Percentiles rank a stretch among this genome's conserved stretches.
These are phyloP conservation scores for Anthopleura sola DNA, from an alignment of 64 coral and sea anemone genomes.

Conservation along the genomic window DNA sequence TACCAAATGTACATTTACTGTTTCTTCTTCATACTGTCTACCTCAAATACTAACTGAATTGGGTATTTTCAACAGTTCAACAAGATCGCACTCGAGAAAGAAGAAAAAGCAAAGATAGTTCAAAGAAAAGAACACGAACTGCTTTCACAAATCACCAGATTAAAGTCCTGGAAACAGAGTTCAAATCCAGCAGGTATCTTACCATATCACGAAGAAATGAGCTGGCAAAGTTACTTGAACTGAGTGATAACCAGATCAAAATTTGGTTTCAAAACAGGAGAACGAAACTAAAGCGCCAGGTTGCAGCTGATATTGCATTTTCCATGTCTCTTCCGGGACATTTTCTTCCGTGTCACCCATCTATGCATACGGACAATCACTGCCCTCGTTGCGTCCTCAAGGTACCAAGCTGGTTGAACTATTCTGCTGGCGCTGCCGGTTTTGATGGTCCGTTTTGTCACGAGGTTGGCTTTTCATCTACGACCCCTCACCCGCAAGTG, in stretches of 20 bases:
- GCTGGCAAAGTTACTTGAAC: conserved; percentile 68
- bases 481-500: background rate
- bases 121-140: conserved; percentile 81
- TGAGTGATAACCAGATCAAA: conserved; percentile 93
- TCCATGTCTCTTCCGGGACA: conserved; percentile 59
- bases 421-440: background rate
- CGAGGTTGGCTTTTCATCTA: background rate
- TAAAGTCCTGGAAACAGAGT: conserved; percentile 84
- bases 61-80: background rate
- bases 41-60: background rate
- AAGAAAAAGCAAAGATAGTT: conserved; percentile 17
- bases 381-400: background rate
- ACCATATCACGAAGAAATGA: conserved; percentile 77
- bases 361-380: background rate
- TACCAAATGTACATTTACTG: too few species aligned
- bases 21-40: too few species aligned
- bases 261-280: conserved; percentile 99
- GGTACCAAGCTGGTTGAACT: background rate
- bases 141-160: conserved; percentile 88
- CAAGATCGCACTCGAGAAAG: conserved; percentile 29
- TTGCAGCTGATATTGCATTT: conserved; percentile 78
- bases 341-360: conserved; percentile 54
- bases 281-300: conserved; percentile 93
- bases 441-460: background rate
- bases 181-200: conserved; percentile 76